A percentile compares a stretch with the other conserved stretches of the same genome.
These are phyloP conservation scores for Urophycis tenuis DNA, from an alignment of 2,797 vertebrate species.

Conservation along the genomic window DNA sequence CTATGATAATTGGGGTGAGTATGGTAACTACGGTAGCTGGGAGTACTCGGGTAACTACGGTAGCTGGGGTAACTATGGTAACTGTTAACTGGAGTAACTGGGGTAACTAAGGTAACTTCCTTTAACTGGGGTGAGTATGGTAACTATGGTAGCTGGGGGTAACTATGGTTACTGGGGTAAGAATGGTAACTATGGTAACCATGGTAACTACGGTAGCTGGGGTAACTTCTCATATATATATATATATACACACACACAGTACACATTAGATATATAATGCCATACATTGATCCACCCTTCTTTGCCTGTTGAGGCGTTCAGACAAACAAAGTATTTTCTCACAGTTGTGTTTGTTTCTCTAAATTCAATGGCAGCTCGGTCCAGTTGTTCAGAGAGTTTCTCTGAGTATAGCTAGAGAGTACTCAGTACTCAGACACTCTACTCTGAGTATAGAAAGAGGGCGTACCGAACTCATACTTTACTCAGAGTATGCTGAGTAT, in stretches of 20 bases:
- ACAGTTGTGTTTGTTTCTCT: slow-evolving; percentile 41
- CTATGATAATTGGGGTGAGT: too few species aligned
- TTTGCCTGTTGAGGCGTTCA: slow-evolving; percentile 27
- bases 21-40: slow-evolving; percentile 11
- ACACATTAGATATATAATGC: background rate
- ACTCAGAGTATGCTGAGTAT: too few species aligned
- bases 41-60: background rate
- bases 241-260: too few species aligned
- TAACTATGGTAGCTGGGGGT: slow-evolving; percentile 6
- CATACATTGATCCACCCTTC: background rate
- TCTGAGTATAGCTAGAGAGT: background rate
- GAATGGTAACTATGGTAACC: slow-evolving; percentile 5
- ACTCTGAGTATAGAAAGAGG: too few species aligned
- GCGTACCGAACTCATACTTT: too few species aligned
- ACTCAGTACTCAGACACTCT: too few species aligned
- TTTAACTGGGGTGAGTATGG: too few species aligned
- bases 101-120: too few species aligned
- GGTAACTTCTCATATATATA: background rate
- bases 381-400: slow-evolving; percentile 31
- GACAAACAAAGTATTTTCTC: slow-evolving; percentile 32
- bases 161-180: background rate
- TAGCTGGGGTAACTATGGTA: slow-evolving; percentile 7
- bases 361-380: slow-evolving; percentile 61
- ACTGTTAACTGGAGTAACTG: too few species aligned
- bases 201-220: background rate